phyloP scores from a whole-genome alignment of 2,888 invertebrate genomes.

The Belgica antarctica region DNA sequence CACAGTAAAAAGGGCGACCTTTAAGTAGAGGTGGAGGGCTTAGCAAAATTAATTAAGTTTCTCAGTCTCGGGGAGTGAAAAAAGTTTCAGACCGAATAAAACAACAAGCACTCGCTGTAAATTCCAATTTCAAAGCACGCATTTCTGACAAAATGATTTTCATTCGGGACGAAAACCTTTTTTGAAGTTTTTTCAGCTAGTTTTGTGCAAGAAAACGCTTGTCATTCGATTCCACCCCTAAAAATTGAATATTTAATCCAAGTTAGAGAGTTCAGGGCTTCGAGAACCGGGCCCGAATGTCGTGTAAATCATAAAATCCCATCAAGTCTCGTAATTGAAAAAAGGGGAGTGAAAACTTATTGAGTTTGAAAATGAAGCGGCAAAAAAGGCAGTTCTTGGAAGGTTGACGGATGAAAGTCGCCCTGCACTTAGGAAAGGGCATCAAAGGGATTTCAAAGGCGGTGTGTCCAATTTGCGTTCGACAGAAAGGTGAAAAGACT shows the following conservation, averaged over 20 bases:
- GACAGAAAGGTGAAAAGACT: neutral
- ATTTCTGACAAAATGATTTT: constrained; percentile 14
- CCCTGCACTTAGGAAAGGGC: neutral
- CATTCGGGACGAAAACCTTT: neutral
- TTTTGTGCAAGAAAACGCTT: neutral
- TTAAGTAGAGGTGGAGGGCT: neutral
- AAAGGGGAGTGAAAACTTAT: constrained; percentile 8
- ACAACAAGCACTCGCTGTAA: neutral
- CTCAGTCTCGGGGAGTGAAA: neutral
- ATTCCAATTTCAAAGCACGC: constrained; percentile 31
- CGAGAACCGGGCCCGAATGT: too few species aligned
- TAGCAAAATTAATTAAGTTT: constrained; percentile 43
- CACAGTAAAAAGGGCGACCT: neutral
- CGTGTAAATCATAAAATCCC: neutral
- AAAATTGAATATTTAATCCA: neutral
- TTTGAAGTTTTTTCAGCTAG: neutral
- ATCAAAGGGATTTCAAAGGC: neutral
- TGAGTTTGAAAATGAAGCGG: constrained; percentile 1
- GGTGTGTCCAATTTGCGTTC: too few species aligned
- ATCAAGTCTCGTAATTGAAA: constrained; percentile 26
- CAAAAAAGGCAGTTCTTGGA: neutral
- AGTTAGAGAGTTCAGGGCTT: neutral
- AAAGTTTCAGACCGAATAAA: constrained; percentile 13
- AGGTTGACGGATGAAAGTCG: neutral
- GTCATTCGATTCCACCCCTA: neutral